phyloP scores from a whole-genome alignment of 2,888 invertebrate species.

The Hypena proboscidalis region DNA sequence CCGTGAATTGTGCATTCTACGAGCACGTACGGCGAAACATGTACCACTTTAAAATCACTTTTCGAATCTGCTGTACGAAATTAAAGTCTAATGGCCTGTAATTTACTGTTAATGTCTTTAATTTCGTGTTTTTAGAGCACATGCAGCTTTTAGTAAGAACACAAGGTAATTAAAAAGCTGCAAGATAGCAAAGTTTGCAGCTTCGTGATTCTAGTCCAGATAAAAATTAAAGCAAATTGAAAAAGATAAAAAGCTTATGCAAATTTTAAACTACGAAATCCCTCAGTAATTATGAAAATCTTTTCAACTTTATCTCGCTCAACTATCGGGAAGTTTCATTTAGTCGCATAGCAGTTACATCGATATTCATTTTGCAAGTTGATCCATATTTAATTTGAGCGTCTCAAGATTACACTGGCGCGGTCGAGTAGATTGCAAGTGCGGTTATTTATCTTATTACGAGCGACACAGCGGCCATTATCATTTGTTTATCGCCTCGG shows the following conservation, averaged over 20 bases:
- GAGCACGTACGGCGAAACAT: constrained; percentile 22
- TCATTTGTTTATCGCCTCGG: constrained; percentile 70
- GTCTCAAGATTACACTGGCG: constrained; percentile 54
- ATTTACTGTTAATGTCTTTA: background rate
- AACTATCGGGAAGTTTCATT: constrained; percentile 39
- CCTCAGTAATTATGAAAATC: constrained; percentile 4
- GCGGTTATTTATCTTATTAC: constrained; percentile 72
- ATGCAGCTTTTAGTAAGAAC: background rate
- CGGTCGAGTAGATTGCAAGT: constrained; percentile 48
- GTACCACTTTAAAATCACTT: constrained; percentile 30
- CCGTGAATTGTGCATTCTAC: constrained; percentile 20
- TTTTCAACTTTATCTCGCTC: constrained; percentile 19
- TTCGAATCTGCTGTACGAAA: constrained; percentile 10
- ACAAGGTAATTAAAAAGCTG: background rate
- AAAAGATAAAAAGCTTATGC: background rate
- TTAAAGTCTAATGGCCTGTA: constrained; percentile 16
- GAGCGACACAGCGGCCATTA: constrained; percentile 66
- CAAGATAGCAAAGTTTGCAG: too few relatives aligned
- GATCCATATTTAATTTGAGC: constrained; percentile 61
- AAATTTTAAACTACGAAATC: background rate
- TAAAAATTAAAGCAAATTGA: too few relatives aligned
- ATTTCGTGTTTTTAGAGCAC: constrained; percentile 1
- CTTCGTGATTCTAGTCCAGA: too few relatives aligned
- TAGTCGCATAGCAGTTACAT: constrained; percentile 29
- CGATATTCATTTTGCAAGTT: constrained; percentile 49